Base-by-base conservation (phyloP, 2,113 vertebrate genomes). In the Tauraco erythrolophus region DNA sequence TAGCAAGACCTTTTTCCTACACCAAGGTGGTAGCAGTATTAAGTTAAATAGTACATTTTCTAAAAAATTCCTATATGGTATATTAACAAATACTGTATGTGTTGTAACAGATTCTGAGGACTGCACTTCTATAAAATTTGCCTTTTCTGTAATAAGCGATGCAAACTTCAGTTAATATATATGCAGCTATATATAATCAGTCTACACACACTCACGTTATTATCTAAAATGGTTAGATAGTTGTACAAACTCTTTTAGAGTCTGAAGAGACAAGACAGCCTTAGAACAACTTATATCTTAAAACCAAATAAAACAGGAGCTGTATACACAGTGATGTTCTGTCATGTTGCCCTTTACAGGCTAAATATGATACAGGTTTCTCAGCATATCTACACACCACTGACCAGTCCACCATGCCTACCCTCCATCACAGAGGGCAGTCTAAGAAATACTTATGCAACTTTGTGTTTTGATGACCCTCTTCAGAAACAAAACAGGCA, bases 271-370 rank as follows among this genome's bases (percentile, higher is more conserved):
- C 14, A 60, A 65, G 12, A 77, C 25, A 84, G 43, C 4, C 25
- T 74, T 33, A 81, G 33, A 64, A 51, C 33, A 71, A 37, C 6
- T 50, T 51, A 23, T 62, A 4, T 19, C 19, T 57, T 84, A 53
- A 22, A 87, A 37, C 0, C 12, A 81, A 85, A 75, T 27, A 74
- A 43, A 80, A n/a, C 7, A 56, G 12, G 35, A 60, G 13, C 23
- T 39, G 10, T 57, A 48, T 18, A 65, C 18, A 46, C 0, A 0
- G 10, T 30, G 23, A 23, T 78, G 46, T 27, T 22, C 35, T 76
- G 11, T 48, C 39, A 51, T 6, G 4, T 10, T 72, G 33, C 10
- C 35, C 33, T 62, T 88, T 24, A 60, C 1, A 14, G 30, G 21
- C 37, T 66, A 70, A 68, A n/a, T 28, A 58, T 1, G 1, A 65